Evolutionary conservation across 2,797 vertebrate species (phyloP), one percentile per base, ranked within the genome.

Genomic region (Leontopithecus rosalia): DNA sequence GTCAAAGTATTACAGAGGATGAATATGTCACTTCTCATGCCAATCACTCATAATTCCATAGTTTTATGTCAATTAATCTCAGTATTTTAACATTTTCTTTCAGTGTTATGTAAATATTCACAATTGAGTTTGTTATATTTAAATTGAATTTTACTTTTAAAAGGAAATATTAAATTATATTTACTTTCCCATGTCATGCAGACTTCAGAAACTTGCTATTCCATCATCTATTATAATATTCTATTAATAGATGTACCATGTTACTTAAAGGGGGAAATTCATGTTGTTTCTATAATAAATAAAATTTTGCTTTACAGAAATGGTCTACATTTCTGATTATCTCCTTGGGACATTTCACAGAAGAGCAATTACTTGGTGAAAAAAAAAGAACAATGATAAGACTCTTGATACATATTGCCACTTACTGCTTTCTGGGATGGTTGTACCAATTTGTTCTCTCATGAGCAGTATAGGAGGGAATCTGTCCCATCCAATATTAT

Each of bases 281-380:
- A 41, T 88, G 1, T 94, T 90, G 24, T 39, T 79, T 26, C 17
- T 76, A 24, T 83, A 84, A 95, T 83, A 96, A 94, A 83, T 90
- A 67, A 3, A 6, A 19, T 91, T 90, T 90, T 80, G 33, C n/a
- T 85, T 93, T 91, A 41, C 17, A 75, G 52, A 96, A 88, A 88
- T 86, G 6, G 36, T 89, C 88, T 95, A 55, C 14, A 75, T 96
- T 97, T 96, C 57, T 96, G 41, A 82, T 96, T 46, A 76, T 95
- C 41, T 94, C 50, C 70, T 94, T 90, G 52, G 77, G n/a, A 52
- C 33, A 95, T 93, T 95, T 96, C 82, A 83, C 41, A 95, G 82
- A 95, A 82, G 33, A 88, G 33, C 58, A 86, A 96, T 97, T 91
- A 94, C 43, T 91, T 80, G 55, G 36, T 95, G 87, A 96, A 72